These are phyloP conservation scores for Poeciliopsis infans DNA, from an alignment of 2,797 vertebrate species.

Conservation along the genomic window DNA sequence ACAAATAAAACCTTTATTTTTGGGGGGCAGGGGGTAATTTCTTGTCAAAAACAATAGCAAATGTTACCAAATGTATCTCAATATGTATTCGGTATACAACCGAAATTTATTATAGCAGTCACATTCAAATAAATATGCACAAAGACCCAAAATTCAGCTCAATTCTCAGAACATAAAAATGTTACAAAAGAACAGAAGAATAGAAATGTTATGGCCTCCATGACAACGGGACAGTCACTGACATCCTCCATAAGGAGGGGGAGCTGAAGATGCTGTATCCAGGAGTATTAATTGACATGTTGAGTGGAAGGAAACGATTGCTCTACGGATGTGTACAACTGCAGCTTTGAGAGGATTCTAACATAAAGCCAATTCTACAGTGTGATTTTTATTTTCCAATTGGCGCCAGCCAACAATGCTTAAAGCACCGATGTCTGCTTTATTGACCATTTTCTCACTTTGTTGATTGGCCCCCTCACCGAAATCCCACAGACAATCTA, in stretches of 20 bases:
- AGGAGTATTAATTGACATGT: not conserved
- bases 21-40: not conserved
- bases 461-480: not conserved
- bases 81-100: not conserved
- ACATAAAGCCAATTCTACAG: not conserved
- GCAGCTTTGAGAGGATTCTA: not conserved
- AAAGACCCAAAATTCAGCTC: too few relatives aligned
- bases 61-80: not conserved
- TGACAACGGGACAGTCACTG: not conserved
- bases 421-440: not conserved
- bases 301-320: not conserved
- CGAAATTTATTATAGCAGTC: too few relatives aligned
- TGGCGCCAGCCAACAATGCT: not conserved
- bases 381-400: not conserved
- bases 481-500: not conserved
- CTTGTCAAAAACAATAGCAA: constrained; percentile 1
- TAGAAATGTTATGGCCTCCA: not conserved
- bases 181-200: too few relatives aligned
- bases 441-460: not conserved
- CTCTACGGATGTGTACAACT: not conserved
- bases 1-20: constrained; percentile 6
- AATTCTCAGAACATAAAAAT: too few relatives aligned
- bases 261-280: not conserved
- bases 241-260: not conserved
- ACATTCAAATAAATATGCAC: too few relatives aligned